These are phyloP conservation scores for Rugalucina vietnamica DNA, from an alignment of 2,888 invertebrate species.

Conservation along the genomic window DNA sequence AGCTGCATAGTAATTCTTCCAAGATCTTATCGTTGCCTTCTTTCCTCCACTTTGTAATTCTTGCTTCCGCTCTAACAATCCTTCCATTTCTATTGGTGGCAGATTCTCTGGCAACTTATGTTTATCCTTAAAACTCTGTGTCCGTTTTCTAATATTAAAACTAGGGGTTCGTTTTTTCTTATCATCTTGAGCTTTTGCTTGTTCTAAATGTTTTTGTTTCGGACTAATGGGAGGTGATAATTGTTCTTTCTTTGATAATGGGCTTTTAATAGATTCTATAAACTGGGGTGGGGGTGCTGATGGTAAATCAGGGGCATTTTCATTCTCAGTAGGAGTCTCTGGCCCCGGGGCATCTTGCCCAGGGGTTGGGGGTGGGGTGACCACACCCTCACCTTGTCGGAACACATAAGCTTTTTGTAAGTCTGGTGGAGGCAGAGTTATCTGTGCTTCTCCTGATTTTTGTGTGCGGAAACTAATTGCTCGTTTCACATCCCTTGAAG, in stretches of 20 bases:
- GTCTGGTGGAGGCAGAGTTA: slow-evolving; percentile 65
- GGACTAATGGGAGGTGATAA: slow-evolving; percentile 72
- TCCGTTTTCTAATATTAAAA: slow-evolving; percentile 95
- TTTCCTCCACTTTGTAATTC: slow-evolving; percentile 96
- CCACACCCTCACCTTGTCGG: slow-evolving; percentile 68
- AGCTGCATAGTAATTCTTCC: slow-evolving; percentile 97
- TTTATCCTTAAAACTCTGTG: slow-evolving; percentile 90
- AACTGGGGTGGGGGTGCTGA: slow-evolving; percentile 67
- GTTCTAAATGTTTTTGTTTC: slow-evolving; percentile 71
- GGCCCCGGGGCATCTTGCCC: slow-evolving; percentile 28
- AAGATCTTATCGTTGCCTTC: slow-evolving; percentile 96
- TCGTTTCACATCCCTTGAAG: slow-evolving; percentile 67
- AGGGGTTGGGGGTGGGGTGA: slow-evolving; percentile 52
- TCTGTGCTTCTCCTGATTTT: slow-evolving; percentile 58
- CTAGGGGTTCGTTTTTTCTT: slow-evolving; percentile 97
- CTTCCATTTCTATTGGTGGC: slow-evolving; percentile 96
- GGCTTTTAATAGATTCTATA: slow-evolving; percentile 55
- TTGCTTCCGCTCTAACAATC: slow-evolving; percentile 96
- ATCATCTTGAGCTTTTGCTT: slow-evolving; percentile 77
- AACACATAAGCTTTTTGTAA: slow-evolving; percentile 77
- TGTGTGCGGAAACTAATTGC: slow-evolving; percentile 76
- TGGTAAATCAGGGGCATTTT: slow-evolving; percentile 67
- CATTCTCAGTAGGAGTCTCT: slow-evolving; percentile 35
- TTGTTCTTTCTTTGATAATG: slow-evolving; percentile 69
- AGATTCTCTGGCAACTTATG: slow-evolving; percentile 84